Base-by-base conservation (phyloP, 2,797 vertebrate species). In the Phoxinus dragarum region DNA sequence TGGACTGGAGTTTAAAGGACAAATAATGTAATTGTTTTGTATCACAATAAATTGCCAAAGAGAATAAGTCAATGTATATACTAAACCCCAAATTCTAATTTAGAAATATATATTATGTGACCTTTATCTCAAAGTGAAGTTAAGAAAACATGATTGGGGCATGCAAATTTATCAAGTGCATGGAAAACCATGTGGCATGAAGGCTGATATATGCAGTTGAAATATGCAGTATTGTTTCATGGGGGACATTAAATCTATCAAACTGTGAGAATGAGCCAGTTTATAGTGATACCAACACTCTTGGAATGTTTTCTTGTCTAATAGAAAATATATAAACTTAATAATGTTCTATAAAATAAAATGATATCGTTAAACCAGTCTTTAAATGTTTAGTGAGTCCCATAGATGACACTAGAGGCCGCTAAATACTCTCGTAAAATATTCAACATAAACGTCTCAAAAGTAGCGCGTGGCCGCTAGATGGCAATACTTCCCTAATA, bases 401-500 rank as follows among this genome's bases (percentile, higher is more conserved):
- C 52, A 59, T 77, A n/a, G 11, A 38, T n/a, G 52, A 16, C 34
- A 38, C 34, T n/a, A 38, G 34, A 10, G 31, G 74, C 21, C 1
- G 5, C 34, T 76, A 61, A 78, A 44, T 78, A 31, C 38, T 61
- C 40, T 34, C 19, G 5, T 42, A 61, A 78, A 42, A 78, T 61
- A 27, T 61, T 77, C 23, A 61, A 59, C 12, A 23, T 5, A 47
- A 59, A 34, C 8, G 2, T 9, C 6, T 17, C 8, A 14, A 61
- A 61, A 27, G 36, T 1, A 66, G 7, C 34, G 7, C 1, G 19
- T 52, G 71, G 44, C 34, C 72, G 38, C 81, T 52, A 83, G 72
- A 75, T 83, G 81, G 59, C 81, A 64, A 52, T 66, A 52, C 16
- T 38, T 66, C 31, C 34, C 5, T 21, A 67, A 11, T 52, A 83